Conservation (phyloP, 2,888 invertebrate species). For the Drosophila seclusa region DNA sequence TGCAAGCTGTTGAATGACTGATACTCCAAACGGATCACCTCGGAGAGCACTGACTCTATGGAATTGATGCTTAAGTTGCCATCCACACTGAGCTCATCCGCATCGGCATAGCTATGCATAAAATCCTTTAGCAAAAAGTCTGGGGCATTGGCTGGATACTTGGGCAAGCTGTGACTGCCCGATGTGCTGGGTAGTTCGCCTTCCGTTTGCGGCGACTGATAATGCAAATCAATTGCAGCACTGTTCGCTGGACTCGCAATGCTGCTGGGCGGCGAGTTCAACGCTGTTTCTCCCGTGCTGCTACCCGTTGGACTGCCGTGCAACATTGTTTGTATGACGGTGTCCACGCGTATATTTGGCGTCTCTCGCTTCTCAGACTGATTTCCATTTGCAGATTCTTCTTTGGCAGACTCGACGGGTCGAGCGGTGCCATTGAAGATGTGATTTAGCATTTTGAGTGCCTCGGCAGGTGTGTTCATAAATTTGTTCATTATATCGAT, state of each 20-base stretch:
- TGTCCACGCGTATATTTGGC: slow-evolving; percentile 55
- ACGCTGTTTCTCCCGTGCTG: slow-evolving; percentile 39
- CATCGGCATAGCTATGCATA: slow-evolving; percentile 61
- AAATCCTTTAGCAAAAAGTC: slow-evolving; percentile 76
- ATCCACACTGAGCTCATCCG: slow-evolving; percentile 56
- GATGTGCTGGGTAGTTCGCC: slow-evolving; percentile 74
- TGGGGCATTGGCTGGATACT: slow-evolving; percentile 58
- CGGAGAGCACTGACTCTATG: slow-evolving; percentile 93
- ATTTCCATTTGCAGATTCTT: slow-evolving; percentile 12
- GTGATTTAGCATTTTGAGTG: slow-evolving; percentile 83
- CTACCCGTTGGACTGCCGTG: slow-evolving; percentile 55
- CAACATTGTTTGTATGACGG: slow-evolving; percentile 75
- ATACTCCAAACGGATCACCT: slow-evolving; percentile 94
- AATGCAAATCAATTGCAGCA: slow-evolving; percentile 64
- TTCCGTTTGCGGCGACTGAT: slow-evolving; percentile 59
- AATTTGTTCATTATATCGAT: slow-evolving; percentile 85
- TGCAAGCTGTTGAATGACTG: slow-evolving; percentile 86
- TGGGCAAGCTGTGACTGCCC: slow-evolving; percentile 46
- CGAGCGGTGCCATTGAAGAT: slow-evolving; percentile 80
- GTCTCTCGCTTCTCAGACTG: slow-evolving; percentile 36
- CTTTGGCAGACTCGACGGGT: slow-evolving; percentile 22
- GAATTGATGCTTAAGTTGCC: slow-evolving; percentile 85
- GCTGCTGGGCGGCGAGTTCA: slow-evolving; percentile 54
- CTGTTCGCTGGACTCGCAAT: slow-evolving; percentile 50
- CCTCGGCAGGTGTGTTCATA: slow-evolving; percentile 85